Percentiles rank a stretch among this genome's conserved stretches.
phyloP scores from a whole-genome alignment of 2,888 invertebrate genomes.

The Rhaphigaster nebulosa region DNA sequence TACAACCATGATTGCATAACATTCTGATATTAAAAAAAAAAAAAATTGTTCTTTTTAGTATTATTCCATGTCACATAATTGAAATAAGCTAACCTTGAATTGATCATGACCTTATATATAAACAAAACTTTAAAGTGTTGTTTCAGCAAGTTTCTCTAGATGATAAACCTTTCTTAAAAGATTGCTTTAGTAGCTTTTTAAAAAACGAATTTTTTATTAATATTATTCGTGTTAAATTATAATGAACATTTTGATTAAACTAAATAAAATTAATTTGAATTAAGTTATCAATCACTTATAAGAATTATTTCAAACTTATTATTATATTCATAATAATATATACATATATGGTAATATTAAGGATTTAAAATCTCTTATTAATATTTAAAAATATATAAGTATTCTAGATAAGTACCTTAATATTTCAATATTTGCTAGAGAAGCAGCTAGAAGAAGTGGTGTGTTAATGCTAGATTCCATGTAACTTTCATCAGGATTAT shows the following conservation, averaged over 20 bases:
- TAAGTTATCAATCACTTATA: not conserved
- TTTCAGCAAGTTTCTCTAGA: conserved; percentile 36
- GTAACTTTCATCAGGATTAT: conserved; percentile 68
- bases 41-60: conserved; percentile 59
- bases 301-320: not conserved
- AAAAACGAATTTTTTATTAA: not conserved
- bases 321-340: not conserved
- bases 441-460: conserved; percentile 68
- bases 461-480: conserved; percentile 69
- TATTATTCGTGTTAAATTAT: not conserved
- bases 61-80: not conserved
- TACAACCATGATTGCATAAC: conserved; percentile 67
- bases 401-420: conserved; percentile 66
- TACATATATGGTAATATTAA: too few relatives aligned
- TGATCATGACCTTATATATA: conserved; percentile 44
- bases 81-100: not conserved
- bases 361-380: too few relatives aligned
- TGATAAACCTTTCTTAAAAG: not conserved
- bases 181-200: not conserved
- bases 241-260: not conserved
- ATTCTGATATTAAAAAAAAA: conserved; percentile 64
- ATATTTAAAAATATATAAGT: not conserved
- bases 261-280: not conserved
- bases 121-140: conserved; percentile 33
- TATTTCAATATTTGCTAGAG: conserved; percentile 67